A percentile compares a stretch with the other conserved stretches of the same genome.
phyloP scores from a whole-genome alignment of 2,797 vertebrate species.

The Sternotherus odoratus region DNA sequence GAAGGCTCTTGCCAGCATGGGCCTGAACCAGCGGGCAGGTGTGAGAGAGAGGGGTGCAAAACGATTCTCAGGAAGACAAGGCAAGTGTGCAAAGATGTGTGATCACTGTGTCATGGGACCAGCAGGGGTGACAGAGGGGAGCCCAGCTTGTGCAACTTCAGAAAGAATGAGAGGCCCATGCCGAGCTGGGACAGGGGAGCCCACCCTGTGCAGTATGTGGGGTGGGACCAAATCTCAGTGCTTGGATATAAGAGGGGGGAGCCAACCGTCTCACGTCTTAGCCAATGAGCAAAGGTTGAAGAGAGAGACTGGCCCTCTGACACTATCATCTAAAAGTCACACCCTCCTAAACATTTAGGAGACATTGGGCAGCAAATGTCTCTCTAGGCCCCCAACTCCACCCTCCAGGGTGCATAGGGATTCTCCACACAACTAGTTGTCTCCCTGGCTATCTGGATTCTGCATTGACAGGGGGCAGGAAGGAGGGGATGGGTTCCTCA shows the following conservation, averaged over 20 bases:
- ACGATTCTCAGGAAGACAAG: conserved; percentile 24
- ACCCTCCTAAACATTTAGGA: neutral
- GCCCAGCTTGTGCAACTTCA: neutral
- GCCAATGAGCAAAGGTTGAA: neutral
- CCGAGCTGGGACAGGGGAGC: neutral
- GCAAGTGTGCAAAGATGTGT: conserved; percentile 31
- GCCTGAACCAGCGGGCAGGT: neutral
- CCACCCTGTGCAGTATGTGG: neutral
- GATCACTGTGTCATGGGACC: neutral
- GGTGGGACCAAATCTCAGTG: neutral
- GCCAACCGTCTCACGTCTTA: neutral
- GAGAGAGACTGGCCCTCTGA: neutral
- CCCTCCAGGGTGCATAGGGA: neutral
- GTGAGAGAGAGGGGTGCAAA: neutral
- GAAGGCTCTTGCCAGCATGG: neutral
- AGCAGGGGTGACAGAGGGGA: neutral
- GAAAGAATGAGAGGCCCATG: neutral
- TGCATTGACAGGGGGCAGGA: neutral
- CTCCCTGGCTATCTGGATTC: neutral
- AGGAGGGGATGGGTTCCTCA: neutral
- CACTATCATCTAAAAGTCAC: neutral
- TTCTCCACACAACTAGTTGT: neutral
- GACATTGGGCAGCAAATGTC: neutral
- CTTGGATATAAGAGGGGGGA: neutral
- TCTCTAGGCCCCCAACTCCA: neutral